phyloP scores from a whole-genome alignment of 1,140 invertebrate genomes.

The Diorhabda elongata region DNA sequence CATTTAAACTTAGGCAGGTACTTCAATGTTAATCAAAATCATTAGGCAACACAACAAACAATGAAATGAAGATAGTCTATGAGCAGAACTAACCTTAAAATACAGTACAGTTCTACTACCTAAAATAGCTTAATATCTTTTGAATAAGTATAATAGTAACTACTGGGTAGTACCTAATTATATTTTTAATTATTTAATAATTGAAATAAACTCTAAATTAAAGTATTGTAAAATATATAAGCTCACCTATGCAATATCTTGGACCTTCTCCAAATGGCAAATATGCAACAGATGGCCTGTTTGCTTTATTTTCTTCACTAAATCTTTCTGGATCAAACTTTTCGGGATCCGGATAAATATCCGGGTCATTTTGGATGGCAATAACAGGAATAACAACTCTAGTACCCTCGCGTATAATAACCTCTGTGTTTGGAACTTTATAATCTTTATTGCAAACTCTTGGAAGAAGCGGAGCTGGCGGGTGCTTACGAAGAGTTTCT shows the following conservation, averaged over 20 bases:
- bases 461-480: constrained; percentile 52
- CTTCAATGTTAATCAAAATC: too few species aligned
- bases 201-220: too few species aligned
- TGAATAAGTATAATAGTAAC: too few species aligned
- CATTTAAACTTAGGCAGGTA: too few species aligned
- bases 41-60: too few species aligned
- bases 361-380: constrained; percentile 51
- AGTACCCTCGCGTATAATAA: constrained; percentile 47
- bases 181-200: too few species aligned
- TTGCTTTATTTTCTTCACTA: constrained; percentile 9
- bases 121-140: too few species aligned
- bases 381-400: constrained; percentile 48
- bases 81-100: too few species aligned
- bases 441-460: constrained; percentile 50
- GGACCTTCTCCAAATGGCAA: constrained; percentile 66
- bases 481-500: constrained; percentile 59
- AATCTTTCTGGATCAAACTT: constrained; percentile 52
- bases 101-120: too few species aligned
- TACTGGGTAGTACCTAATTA: too few species aligned
- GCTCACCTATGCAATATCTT: constrained; percentile 59
- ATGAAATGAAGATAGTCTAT: too few species aligned
- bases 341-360: constrained; percentile 59
- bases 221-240: too few species aligned
- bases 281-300: constrained; percentile 49
- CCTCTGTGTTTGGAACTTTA: constrained; percentile 49